A percentile compares a stretch with the other conserved stretches of the same genome.
These are phyloP conservation scores for Oreocharis arfaki DNA, from an alignment of 2,113 vertebrate genomes.

Conservation along the genomic window DNA sequence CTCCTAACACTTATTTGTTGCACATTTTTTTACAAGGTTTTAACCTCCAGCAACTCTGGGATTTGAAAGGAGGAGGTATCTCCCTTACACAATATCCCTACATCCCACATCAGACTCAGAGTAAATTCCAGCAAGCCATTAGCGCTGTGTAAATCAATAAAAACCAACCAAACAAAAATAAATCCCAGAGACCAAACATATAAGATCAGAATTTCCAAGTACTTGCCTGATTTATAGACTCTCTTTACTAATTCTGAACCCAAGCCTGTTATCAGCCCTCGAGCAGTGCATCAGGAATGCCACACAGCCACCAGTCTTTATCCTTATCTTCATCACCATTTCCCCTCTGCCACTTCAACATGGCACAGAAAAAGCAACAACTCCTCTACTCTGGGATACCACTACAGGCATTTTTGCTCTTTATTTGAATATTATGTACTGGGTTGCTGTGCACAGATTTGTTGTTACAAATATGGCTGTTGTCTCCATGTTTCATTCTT, in stretches of 20 bases:
- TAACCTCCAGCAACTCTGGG: slow-evolving; percentile 12
- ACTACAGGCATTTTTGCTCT: neutral
- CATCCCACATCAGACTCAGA: slow-evolving; percentile 29
- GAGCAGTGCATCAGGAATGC: neutral
- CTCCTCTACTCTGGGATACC: neutral
- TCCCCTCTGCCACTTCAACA: neutral
- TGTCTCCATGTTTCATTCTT: neutral
- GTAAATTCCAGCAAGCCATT: slow-evolving; percentile 45
- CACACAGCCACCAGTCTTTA: neutral
- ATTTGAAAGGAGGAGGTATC: neutral
- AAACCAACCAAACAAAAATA: slow-evolving; percentile 49
- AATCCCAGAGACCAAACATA: neutral
- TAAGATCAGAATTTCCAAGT: slow-evolving; percentile 28
- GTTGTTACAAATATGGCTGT: neutral
- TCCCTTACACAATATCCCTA: slow-evolving; percentile 18
- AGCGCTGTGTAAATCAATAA: slow-evolving; percentile 35
- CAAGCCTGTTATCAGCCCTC: neutral
- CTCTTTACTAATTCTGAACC: neutral
- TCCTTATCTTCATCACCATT: neutral
- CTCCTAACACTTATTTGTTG: neutral
- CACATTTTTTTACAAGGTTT: slow-evolving; percentile 26
- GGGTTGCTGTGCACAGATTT: neutral
- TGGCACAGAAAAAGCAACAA: neutral
- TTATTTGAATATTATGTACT: neutral
- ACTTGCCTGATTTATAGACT: slow-evolving; percentile 31